phyloP scores from a whole-genome alignment of 2,797 vertebrate species.

The Austrolebias charrua region DNA sequence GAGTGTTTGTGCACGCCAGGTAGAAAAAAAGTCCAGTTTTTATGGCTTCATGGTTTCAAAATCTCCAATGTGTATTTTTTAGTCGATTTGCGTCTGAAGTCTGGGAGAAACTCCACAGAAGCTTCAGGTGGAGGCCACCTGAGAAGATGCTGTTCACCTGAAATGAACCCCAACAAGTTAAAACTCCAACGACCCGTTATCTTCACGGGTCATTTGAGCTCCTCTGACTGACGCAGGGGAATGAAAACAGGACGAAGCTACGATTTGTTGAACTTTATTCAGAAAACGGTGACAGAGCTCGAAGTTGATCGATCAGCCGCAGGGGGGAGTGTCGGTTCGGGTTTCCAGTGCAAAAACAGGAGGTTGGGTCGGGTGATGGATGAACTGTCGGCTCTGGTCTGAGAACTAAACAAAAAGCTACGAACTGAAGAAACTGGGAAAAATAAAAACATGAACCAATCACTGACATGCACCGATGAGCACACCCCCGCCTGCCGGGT shows the following conservation, averaged over 20 bases:
- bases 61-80: too few species aligned
- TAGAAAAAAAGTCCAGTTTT: too few species aligned
- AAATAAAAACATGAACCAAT: constrained; percentile 85
- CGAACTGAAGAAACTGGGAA: constrained; percentile 71
- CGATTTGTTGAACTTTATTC: constrained; percentile 99
- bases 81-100: too few species aligned
- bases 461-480: constrained; percentile 94
- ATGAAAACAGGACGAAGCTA: constrained; percentile 40
- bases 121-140: too few species aligned
- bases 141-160: too few species aligned
- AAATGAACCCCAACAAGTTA: too few species aligned
- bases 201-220: too few species aligned
- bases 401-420: constrained; percentile 75
- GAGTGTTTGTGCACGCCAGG: too few species aligned
- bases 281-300: constrained; percentile 88
- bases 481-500: not conserved
- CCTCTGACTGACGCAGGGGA: not conserved
- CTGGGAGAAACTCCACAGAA: too few species aligned
- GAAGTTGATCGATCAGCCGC: constrained; percentile 92
- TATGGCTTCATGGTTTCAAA: too few species aligned
- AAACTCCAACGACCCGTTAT: too few species aligned
- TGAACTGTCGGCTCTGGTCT: constrained; percentile 93
- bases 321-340: constrained; percentile 86
- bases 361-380: constrained; percentile 87
- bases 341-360: constrained; percentile 97